phyloP scores from a whole-genome alignment of 2,113 vertebrate species.

The Tringa solitaria region DNA sequence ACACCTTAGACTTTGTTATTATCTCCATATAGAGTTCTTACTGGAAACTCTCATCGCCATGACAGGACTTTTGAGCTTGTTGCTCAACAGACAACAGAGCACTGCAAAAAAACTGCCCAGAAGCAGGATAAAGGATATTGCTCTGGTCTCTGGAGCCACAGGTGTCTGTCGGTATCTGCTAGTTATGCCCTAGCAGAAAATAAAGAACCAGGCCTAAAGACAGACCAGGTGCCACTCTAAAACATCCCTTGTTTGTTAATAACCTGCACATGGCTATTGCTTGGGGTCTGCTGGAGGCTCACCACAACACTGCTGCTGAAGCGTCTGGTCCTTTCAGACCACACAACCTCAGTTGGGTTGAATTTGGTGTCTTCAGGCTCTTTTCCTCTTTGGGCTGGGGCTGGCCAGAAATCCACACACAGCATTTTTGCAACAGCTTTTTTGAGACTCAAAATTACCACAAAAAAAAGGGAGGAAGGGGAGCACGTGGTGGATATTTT shows the following conservation, averaged over 20 bases:
- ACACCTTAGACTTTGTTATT: not conserved
- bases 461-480: not conserved
- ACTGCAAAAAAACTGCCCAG: not conserved
- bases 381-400: not conserved
- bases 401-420: not conserved
- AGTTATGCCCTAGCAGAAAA: not conserved
- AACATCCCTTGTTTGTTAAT: not conserved
- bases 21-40: too few relatives aligned
- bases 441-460: not conserved
- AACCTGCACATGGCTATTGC: not conserved
- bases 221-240: not conserved
- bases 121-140: not conserved
- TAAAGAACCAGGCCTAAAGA: not conserved
- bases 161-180: not conserved
- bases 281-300: not conserved
- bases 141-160: not conserved
- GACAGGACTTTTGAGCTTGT: fast-evolving
- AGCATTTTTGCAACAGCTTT: not conserved
- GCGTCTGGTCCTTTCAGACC: not conserved
- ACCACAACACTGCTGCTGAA: fast-evolving
- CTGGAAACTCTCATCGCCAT: fast-evolving
- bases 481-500: not conserved
- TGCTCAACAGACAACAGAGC: not conserved
- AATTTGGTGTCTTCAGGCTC: not conserved
- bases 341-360: fast-evolving